phyloP scores from a whole-genome alignment of 1,140 invertebrate genomes.

The Rhagoletis pomonella region DNA sequence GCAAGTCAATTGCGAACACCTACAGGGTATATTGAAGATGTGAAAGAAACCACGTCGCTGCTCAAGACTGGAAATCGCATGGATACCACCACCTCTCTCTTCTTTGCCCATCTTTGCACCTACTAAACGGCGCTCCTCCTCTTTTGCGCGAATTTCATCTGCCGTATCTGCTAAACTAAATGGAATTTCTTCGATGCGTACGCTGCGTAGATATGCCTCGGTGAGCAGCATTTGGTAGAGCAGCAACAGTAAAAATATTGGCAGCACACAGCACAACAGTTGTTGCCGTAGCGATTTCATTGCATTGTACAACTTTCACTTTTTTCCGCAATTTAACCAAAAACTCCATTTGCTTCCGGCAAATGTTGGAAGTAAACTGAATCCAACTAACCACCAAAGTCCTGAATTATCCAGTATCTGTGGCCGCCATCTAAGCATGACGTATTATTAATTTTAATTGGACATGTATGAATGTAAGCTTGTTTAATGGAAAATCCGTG shows the following conservation, averaged over 20 bases:
- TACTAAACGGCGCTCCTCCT: background rate
- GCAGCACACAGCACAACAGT: conserved; percentile 63
- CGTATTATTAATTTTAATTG: conserved; percentile 33
- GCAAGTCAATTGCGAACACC: conserved; percentile 50
- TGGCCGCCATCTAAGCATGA: too few relatives aligned
- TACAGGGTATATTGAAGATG: conserved; percentile 71
- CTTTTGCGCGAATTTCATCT: background rate
- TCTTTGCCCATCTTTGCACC: background rate
- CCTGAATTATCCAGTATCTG: background rate
- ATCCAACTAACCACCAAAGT: background rate
- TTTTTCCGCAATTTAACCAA: background rate
- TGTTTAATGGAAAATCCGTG: background rate
- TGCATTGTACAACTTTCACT: too few relatives aligned
- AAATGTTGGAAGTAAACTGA: background rate
- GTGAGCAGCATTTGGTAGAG: conserved; percentile 49
- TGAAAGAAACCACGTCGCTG: conserved; percentile 67
- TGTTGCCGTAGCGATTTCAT: conserved; percentile 55
- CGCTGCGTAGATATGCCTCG: conserved; percentile 63
- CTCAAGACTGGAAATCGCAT: conserved; percentile 66
- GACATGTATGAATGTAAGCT: background rate
- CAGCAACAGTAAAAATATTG: conserved; percentile 60
- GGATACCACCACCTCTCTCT: conserved; percentile 60
- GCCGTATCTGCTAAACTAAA: conserved; percentile 56
- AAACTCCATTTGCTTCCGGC: background rate
- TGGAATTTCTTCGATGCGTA: conserved; percentile 68